Evolutionary conservation across 2,113 vertebrate species (phyloP).

Genomic region (Serinus canaria): DNA sequence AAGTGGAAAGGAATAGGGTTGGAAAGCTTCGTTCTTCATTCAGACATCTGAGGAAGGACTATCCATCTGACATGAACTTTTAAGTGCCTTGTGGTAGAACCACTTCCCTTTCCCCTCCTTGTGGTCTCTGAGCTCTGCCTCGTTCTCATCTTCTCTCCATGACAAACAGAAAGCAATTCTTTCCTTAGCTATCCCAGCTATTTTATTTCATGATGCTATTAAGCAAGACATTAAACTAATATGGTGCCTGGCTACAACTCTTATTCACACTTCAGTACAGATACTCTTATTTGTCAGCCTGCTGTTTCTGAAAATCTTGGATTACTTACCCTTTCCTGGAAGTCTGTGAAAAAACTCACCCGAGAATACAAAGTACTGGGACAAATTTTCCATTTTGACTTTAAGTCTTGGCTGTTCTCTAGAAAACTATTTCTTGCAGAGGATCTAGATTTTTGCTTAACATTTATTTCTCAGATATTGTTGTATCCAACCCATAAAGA

Average conservation of each 20-base stretch:
- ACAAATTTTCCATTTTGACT: neutral
- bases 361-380: neutral
- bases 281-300: neutral
- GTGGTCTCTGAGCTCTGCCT: neutral
- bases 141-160: rapidly evolving
- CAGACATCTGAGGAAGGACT: neutral
- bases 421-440: neutral
- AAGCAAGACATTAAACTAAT: neutral
- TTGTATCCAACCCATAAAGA: neutral
- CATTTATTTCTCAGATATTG: neutral
- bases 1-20: neutral
- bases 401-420: neutral
- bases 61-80: neutral
- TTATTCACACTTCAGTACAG: neutral
- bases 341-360: neutral
- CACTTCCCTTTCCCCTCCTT: neutral
- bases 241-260: neutral
- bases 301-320: neutral
- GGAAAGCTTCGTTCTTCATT: neutral
- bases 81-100: neutral
- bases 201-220: neutral
- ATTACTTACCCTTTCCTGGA: neutral
- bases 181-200: neutral
- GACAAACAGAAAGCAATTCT: neutral
- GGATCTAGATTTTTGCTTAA: neutral